Base-by-base conservation (phyloP, 2,797 vertebrate species). In the Jordanella pulchra region DNA sequence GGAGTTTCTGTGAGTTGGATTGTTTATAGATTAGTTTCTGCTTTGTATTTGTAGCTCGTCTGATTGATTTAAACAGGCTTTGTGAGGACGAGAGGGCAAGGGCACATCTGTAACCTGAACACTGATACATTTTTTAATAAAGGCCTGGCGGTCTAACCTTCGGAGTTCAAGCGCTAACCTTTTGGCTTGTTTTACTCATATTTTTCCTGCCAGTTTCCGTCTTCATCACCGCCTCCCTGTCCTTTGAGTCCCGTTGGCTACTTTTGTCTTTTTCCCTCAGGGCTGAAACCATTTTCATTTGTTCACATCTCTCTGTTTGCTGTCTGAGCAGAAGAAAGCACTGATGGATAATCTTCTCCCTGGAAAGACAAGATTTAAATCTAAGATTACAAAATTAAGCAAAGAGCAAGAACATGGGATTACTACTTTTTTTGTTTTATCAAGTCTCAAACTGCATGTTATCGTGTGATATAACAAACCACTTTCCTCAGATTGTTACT, bases 321-420 rank as follows among this genome's bases (percentile, higher is more conserved):
- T 10, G 0, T 23, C 23, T 45, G 50, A 78, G 64, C 11, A 11
- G 32, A 50, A 78, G 73, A 69, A 48, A 32, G n/a, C 63, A 35
- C 71, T 77, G 63, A 77, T 72, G 83, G 68, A 80, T 92, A 90
- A 91, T 92, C 88, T 87, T 88, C 65, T 32, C 69, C 63, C 73
- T 83, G 80, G 65, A 81, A 67, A 87, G 67, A 54, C 1, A 39
- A 81, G 87, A 90, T 93, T 91, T 87, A 89, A 89, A 78, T 89
- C 85, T 88, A 75, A 79, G 87, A 91, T 92, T 89, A 90, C 83
- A 83, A 80, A 35, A 82, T 80, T 77, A 39, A 79, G 65, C 68
- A 54, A 42, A 74, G 76, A 84, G 78, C 76, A 55, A 65, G 73
- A 39, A 65, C 67, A 27, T 61, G 56, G 75, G 89, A 90, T 90